Conservation (phyloP, 2,888 invertebrate species). For the Machimus atricapillus region DNA sequence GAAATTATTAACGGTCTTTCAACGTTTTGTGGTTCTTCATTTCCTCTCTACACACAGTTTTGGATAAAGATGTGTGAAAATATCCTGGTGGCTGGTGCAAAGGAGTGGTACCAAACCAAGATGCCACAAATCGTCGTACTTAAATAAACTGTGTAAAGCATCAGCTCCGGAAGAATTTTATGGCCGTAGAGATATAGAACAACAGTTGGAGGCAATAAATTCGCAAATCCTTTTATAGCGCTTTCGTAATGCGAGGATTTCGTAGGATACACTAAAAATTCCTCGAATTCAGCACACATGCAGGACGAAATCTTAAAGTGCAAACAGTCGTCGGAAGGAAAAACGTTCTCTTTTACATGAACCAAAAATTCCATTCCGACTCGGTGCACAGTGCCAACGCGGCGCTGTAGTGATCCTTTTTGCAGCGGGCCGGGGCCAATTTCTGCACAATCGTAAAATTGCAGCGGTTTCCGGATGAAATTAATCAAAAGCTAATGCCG, state of each 20-base stretch:
- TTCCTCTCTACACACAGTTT: too few relatives aligned
- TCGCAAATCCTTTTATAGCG: neutral
- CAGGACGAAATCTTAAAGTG: neutral
- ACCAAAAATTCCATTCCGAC: neutral
- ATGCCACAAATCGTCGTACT: too few relatives aligned
- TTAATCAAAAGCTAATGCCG: neutral
- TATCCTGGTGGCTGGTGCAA: too few relatives aligned
- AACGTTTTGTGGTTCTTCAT: too few relatives aligned
- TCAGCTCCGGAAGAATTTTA: neutral
- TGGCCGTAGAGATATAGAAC: neutral
- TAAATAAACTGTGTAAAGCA: neutral
- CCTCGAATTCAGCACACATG: neutral
- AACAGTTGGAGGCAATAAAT: neutral
- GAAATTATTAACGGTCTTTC: too few relatives aligned
- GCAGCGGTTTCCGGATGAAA: neutral
- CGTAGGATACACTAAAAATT: neutral
- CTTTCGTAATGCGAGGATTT: neutral
- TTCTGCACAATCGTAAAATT: neutral
- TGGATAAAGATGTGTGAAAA: too few relatives aligned
- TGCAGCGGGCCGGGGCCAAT: neutral
- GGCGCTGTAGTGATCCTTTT: neutral
- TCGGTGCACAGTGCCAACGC: neutral
- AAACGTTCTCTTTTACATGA: neutral
- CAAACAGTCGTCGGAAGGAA: neutral
- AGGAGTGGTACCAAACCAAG: too few relatives aligned